Percentiles rank a stretch among this genome's conserved stretches.
These are phyloP conservation scores for Crypturellus undulatus DNA, from an alignment of 2,113 vertebrate genomes.

Conservation along the genomic window DNA sequence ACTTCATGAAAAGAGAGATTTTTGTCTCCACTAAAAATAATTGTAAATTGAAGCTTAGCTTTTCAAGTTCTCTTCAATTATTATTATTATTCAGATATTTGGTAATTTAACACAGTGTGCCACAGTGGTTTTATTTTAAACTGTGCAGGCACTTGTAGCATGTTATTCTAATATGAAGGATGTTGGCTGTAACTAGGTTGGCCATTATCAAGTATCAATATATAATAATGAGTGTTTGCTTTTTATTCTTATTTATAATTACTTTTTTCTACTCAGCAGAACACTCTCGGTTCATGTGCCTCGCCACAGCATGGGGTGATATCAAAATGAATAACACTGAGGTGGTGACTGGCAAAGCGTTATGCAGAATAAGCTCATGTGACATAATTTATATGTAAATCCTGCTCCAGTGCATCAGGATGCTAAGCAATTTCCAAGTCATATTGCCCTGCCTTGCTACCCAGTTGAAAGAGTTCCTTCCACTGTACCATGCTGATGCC, in stretches of 20 bases:
- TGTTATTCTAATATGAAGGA: conserved; percentile 9
- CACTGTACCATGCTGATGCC: background rate
- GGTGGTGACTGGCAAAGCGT: conserved; percentile 65
- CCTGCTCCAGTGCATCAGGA: conserved; percentile 51
- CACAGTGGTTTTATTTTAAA: conserved; percentile 1
- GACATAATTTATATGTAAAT: conserved; percentile 74
- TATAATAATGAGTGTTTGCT: conserved; percentile 16
- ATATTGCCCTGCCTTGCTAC: conserved; percentile 1
- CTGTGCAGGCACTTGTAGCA: background rate
- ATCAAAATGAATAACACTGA: conserved; percentile 67
- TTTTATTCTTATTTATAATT: background rate
- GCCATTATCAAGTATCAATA: conserved; percentile 22
- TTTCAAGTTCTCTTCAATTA: conserved; percentile 7
- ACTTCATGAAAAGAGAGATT: background rate
- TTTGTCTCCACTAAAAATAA: background rate
- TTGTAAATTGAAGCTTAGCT: background rate
- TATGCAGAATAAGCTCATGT: conserved; percentile 32
- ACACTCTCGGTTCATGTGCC: conserved; percentile 21
- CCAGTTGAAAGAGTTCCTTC: conserved; percentile 12
- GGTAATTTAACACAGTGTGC: background rate
- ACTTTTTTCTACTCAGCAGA: background rate
- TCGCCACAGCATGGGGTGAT: conserved; percentile 41
- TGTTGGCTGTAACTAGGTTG: background rate
- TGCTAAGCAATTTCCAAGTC: conserved; percentile 37
- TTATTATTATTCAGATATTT: background rate